Base-by-base conservation (phyloP, 2,888 invertebrate genomes). In the Phyllotreta striolata region DNA sequence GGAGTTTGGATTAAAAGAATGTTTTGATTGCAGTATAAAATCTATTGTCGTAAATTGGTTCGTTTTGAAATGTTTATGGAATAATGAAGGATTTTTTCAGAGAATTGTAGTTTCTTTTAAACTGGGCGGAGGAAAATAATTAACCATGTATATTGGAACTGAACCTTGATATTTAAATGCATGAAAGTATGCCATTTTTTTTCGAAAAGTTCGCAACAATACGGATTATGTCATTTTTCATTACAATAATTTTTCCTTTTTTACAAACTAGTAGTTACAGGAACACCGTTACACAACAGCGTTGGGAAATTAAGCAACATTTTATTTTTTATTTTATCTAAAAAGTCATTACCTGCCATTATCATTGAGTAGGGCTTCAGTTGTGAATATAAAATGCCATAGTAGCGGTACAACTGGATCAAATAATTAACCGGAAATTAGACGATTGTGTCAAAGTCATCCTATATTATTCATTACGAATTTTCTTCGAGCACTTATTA, bases 151-250 rank as follows among this genome's bases (percentile, higher is more conserved):
- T 57, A 57, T 57, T 57, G 46, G 24, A 56, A 56, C 13, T 13
- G 44, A 57, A 57, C 57, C 57, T 57, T 57, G 57, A 57, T 57
- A 57, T 57, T 57, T 57, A 57, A 13, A 38, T 39, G 0, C 7
- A 56, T 44, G 47, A 57, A 47, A 57, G 47, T 57, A 46, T 47
- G 57, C 39, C 46, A 14, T 57, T 57, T 57, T 47, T 46, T 57
- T 8, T 24, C 9, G 14, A 57, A 57, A 57, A 57, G 47, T 47
- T 40, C 9, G 57, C 24, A 57, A 57, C 57, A 57, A 57, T 57
- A 35, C 46, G 43, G 57, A 57, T 57, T 57, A 57, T 57, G 57
- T 57, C 57, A 57, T 47, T 57, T 47, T 47, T 57, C 47, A 47
- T 47, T 57, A 46, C 47, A 57, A 56, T 56, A 56, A 56, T 46